Evolutionary conservation across 2,113 vertebrate genomes (phyloP).

Genomic region (Corythoichthys haematopterus): DNA sequence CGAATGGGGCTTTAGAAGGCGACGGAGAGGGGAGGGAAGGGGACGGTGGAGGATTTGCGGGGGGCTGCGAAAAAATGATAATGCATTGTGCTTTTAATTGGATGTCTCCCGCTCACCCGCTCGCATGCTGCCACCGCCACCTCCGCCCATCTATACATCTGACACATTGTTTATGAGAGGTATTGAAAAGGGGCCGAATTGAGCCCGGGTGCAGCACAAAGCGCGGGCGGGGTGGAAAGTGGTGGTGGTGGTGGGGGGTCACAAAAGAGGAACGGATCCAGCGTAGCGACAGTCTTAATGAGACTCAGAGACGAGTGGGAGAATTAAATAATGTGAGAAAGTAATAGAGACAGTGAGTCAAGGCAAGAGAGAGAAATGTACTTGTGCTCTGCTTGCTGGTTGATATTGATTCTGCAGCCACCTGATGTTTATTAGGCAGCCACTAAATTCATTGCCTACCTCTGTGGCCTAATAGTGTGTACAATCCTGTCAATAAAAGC

Average conservation of each 20-base stretch:
- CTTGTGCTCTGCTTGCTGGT: slow-evolving; percentile 8
- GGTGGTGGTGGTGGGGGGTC: slow-evolving; percentile 5
- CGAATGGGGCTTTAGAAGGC: slow-evolving; percentile 41
- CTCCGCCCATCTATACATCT: slow-evolving; percentile 42
- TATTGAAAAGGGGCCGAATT: slow-evolving; percentile 23
- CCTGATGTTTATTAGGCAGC: slow-evolving; percentile 17
- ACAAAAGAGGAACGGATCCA: slow-evolving; percentile 24
- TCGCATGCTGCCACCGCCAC: background rate
- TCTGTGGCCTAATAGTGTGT: slow-evolving; percentile 4
- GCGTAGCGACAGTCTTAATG: slow-evolving; percentile 53
- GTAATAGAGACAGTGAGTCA: slow-evolving; percentile 32
- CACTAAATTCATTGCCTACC: slow-evolving; percentile 1
- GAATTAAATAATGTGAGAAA: slow-evolving; percentile 44
- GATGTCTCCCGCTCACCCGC: slow-evolving; percentile 43
- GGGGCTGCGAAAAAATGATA: slow-evolving; percentile 47
- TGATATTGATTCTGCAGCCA: slow-evolving; percentile 25
- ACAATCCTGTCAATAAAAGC: background rate
- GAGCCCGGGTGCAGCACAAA: slow-evolving; percentile 20
- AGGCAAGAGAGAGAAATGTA: slow-evolving; percentile 12
- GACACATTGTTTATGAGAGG: slow-evolving; percentile 55
- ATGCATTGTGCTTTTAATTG: slow-evolving; percentile 70
- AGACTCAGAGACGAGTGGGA: slow-evolving; percentile 46
- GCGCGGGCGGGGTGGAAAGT: background rate
- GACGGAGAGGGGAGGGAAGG: background rate
- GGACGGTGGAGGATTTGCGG: background rate